phyloP scores from a whole-genome alignment of 2,888 invertebrate species.

The Synanthedon formicaeformis region DNA sequence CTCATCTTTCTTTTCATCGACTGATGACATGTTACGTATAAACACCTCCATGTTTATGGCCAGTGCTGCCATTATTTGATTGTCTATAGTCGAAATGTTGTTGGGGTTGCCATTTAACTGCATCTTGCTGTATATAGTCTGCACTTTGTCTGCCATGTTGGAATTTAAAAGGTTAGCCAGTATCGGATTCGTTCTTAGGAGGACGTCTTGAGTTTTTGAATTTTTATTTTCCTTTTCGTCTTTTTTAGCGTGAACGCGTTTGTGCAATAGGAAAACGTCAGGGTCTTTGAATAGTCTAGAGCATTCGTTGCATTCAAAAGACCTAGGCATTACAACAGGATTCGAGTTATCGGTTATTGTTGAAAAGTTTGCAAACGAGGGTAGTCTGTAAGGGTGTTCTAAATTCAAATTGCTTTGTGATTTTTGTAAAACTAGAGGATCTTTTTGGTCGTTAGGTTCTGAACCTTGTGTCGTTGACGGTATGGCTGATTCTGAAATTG shows the following conservation, averaged over 20 bases:
- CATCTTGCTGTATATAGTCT: slow-evolving; percentile 6
- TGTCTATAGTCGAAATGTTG: slow-evolving; percentile 31
- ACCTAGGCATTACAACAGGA: neutral
- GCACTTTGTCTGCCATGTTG: neutral
- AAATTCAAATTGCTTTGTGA: neutral
- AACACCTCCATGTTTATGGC: slow-evolving; percentile 45
- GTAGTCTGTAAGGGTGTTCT: neutral
- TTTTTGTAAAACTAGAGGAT: neutral
- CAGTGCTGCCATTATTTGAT: slow-evolving; percentile 41
- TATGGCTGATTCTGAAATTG: neutral
- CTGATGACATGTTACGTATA: slow-evolving; percentile 28
- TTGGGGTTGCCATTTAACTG: slow-evolving; percentile 13
- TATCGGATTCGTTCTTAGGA: slow-evolving; percentile 46
- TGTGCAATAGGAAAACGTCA: slow-evolving; percentile 48
- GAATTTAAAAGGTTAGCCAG: slow-evolving; percentile 38
- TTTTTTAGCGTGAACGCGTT: slow-evolving; percentile 14
- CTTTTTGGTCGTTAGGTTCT: neutral
- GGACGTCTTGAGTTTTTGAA: slow-evolving; percentile 25
- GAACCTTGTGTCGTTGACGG: neutral
- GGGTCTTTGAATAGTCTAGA: slow-evolving; percentile 61
- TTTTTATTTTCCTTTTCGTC: slow-evolving; percentile 38
- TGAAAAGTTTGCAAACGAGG: neutral
- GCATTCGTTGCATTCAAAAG: slow-evolving; percentile 38
- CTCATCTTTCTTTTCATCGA: neutral
- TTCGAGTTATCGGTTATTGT: neutral